Base-by-base conservation (phyloP, 2,888 invertebrate genomes). In the Sarcophaga carnaria region DNA sequence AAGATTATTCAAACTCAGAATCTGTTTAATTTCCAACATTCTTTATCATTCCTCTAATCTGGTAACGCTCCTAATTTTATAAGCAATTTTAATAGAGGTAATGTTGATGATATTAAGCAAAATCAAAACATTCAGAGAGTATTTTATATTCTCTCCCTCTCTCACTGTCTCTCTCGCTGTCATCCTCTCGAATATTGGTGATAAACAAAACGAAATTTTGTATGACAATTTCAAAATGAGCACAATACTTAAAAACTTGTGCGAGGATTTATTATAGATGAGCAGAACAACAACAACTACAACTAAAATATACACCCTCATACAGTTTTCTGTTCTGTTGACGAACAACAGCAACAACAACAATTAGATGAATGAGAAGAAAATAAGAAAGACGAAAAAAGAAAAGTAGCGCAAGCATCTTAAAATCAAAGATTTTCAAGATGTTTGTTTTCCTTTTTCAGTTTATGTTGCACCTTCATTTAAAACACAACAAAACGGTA, bases 401-500 rank as follows among this genome's bases (percentile, higher is more conserved):
- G 27, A 67, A 66, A 64, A 70, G 79, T 79, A 67, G 75, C 81
- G 80, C 74, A 78, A 81, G 66, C 74, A 84, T 81, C 83, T 86
- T 80, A 77, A 81, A 72, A 14, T 49, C 63, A 27, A 69, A 80
- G 75, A 84, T 78, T 45, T 49, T 27, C 27, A 75, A 78, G 25
- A 74, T 59, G 66, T 78, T 49, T 11, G 14, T 49, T 49, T 49
- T 49, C 49, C 14, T 49, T 37, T 83, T 78, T 87, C 81, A 87
- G 87, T 87, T 79, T 45, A 27, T 79, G 75, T 71, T 79, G 79
- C 71, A 87, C 84, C 67, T 75, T 87, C 81, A 37, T 27, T 77
- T n/a, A 54, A 66, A 60, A 59, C 25, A 70, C 25, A 14, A 20
- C 75, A 17, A 6, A 20, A 20, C 66, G 62, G 25, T 27, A 11